phyloP scores from a whole-genome alignment of 2,888 invertebrate species.

The Rhamphomyia laevipes region DNA sequence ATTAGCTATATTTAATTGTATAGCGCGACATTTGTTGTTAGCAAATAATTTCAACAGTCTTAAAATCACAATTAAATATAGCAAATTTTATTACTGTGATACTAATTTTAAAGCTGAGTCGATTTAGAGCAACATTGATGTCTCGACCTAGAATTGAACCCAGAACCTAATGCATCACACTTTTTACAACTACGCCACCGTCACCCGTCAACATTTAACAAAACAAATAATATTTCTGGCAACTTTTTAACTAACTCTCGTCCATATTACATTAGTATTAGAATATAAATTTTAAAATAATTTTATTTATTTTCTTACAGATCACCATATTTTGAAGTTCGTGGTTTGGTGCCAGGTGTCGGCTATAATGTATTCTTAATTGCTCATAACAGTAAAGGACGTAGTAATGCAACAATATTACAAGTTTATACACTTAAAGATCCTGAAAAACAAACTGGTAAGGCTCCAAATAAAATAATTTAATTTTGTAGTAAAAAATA shows the following conservation, averaged over 20 bases:
- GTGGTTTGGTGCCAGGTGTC: slow-evolving; percentile 53
- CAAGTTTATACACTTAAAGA: slow-evolving; percentile 61
- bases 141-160: neutral
- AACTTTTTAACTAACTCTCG: neutral
- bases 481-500: no score
- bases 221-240: no score
- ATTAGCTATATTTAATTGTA: no score
- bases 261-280: no score
- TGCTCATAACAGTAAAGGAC: slow-evolving; percentile 60
- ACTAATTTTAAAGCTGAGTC: no score
- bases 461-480: slow-evolving; percentile 11
- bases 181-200: neutral
- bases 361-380: slow-evolving; percentile 56
- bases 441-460: slow-evolving; percentile 60
- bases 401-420: slow-evolving; percentile 51
- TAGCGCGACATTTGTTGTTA: no score
- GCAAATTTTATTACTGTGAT: no score
- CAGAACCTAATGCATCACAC: no score
- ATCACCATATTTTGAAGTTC: slow-evolving; percentile 51
- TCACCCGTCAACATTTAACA: no score
- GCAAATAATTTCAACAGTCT: no score
- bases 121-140: no score
- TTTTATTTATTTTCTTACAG: slow-evolving; percentile 17
- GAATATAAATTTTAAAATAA: neutral
- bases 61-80: no score